These are phyloP conservation scores for Heliconius congener DNA, from an alignment of 1,140 invertebrate genomes.

Conservation along the genomic window DNA sequence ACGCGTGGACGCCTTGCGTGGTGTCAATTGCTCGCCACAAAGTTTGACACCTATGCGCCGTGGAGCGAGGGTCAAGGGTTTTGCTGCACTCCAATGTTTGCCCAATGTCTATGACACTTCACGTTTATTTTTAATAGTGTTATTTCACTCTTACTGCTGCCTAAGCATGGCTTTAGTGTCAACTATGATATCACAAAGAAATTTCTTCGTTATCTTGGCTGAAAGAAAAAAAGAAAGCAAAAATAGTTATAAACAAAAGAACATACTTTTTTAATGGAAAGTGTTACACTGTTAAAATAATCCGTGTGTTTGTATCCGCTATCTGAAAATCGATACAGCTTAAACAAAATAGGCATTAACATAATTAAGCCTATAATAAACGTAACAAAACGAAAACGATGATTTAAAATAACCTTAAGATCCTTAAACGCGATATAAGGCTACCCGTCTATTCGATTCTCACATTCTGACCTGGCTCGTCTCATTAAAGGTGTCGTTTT, in stretches of 20 bases:
- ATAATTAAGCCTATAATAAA: constrained; percentile 31
- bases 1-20: constrained; percentile 58
- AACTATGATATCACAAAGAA: constrained; percentile 29
- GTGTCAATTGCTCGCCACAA: constrained; percentile 67
- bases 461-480: constrained; percentile 55
- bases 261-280: background rate
- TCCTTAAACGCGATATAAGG: constrained; percentile 53
- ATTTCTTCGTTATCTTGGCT: too few species aligned
- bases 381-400: constrained; percentile 31
- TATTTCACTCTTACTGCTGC: constrained; percentile 40
- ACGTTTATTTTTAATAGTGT: constrained; percentile 36
- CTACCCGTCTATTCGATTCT: constrained; percentile 54
- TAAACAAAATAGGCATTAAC: constrained; percentile 29
- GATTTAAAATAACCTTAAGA: constrained; percentile 54
- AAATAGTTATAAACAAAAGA: constrained; percentile 16
- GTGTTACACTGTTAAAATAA: background rate
- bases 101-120: constrained; percentile 47
- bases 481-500: constrained; percentile 73
- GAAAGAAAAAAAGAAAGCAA: too few species aligned
- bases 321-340: constrained; percentile 10
- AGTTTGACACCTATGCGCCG: constrained; percentile 67
- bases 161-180: constrained; percentile 1
- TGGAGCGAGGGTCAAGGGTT: constrained; percentile 62
- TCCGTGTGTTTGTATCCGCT: background rate
- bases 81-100: constrained; percentile 58